These are phyloP conservation scores for Lycophotia porphyrea DNA, from an alignment of 2,888 invertebrate genomes.

Conservation along the genomic window DNA sequence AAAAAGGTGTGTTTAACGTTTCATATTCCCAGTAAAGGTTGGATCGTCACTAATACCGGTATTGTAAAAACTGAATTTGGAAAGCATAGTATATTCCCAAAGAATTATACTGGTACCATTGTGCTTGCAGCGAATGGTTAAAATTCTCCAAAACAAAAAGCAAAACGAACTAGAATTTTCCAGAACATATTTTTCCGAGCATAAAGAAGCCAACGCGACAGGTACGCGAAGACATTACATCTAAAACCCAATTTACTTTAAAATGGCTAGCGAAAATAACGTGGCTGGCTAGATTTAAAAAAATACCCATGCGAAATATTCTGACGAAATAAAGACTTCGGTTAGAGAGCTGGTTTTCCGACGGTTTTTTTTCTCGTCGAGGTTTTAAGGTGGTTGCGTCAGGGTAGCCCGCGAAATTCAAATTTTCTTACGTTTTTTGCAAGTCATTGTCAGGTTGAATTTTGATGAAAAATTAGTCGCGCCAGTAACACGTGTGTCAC, in stretches of 20 bases:
- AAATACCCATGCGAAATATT: slow-evolving; percentile 52
- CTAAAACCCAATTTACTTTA: slow-evolving; percentile 64
- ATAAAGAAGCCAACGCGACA: slow-evolving; percentile 60
- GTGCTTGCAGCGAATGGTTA: slow-evolving; percentile 23
- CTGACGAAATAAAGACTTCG: slow-evolving; percentile 49
- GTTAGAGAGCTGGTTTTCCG: slow-evolving; percentile 41
- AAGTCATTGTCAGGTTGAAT: too few species aligned
- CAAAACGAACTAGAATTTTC: slow-evolving; percentile 28
- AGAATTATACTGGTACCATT: slow-evolving; percentile 22
- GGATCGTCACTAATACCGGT: background rate
- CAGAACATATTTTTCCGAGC: slow-evolving; percentile 46
- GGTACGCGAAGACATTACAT: slow-evolving; percentile 64
- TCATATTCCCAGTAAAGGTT: background rate
- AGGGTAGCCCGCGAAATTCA: too few species aligned
- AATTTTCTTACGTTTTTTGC: too few species aligned
- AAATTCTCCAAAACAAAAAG: slow-evolving; percentile 38
- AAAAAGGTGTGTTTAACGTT: background rate
- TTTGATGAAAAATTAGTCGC: too few species aligned
- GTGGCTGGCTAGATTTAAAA: slow-evolving; percentile 37
- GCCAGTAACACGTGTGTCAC: too few species aligned
- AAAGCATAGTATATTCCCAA: background rate
- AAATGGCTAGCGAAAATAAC: slow-evolving; percentile 57
- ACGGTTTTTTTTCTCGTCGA: slow-evolving; percentile 46
- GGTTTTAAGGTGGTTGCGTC: slow-evolving; percentile 66
- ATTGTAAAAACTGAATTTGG: background rate